Evolutionary conservation across 1,140 invertebrate genomes (phyloP).

Genomic region (Zeugodacus cucurbitae): DNA sequence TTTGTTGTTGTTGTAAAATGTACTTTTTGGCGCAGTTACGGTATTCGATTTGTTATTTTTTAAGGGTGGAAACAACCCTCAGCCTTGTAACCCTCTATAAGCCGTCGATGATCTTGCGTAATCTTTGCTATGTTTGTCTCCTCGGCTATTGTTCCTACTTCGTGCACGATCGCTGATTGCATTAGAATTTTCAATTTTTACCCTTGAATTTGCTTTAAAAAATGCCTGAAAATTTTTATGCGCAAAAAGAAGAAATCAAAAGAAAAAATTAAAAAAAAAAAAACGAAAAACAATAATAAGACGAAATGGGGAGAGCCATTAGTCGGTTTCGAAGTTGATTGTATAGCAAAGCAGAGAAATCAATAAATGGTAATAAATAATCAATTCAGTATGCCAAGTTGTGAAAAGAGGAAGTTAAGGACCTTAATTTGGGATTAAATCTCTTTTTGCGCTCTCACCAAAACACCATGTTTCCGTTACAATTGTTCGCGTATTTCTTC

Average conservation of each 20-base stretch:
- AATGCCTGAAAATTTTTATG: neutral
- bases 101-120: conserved; percentile 62
- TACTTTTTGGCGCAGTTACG: neutral
- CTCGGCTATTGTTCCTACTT: neutral
- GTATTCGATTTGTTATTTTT: conserved; percentile 14
- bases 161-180: conserved; percentile 9
- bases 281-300: neutral
- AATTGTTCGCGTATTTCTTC: neutral
- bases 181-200: conserved; percentile 62
- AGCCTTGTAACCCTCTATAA: conserved; percentile 49
- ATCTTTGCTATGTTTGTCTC: conserved; percentile 46
- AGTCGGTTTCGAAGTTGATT: neutral
- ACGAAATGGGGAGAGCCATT: neutral
- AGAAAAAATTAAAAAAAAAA: neutral
- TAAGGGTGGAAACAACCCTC: conserved; percentile 36
- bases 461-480: conserved; percentile 23
- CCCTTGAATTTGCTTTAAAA: conserved; percentile 53
- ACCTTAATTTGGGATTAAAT: neutral
- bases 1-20: neutral
- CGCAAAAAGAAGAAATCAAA: conserved; percentile 4
- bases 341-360: neutral
- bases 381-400: conserved; percentile 40
- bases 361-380: conserved; percentile 39
- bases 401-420: conserved; percentile 44
- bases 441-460: neutral